Evolutionary conservation across 2,113 vertebrate genomes (phyloP), one percentile per base, ranked within the genome.

Genomic region (Sinocyclocheilus anophthalmus): DNA sequence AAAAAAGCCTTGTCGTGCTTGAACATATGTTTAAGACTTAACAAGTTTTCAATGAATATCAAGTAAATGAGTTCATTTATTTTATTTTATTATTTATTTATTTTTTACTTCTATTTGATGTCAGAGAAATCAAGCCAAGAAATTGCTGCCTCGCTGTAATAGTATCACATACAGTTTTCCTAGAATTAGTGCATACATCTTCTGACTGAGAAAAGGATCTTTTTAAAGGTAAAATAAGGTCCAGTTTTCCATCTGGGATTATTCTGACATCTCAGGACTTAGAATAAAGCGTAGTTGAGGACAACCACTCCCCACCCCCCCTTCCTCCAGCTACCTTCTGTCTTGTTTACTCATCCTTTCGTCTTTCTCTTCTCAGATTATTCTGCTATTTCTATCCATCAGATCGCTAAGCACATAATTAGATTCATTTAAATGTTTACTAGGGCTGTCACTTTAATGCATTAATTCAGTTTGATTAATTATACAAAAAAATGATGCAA

Each of bases 311-410:
- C 39, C 6, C 6, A 6, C 39, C 39, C 65, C 3, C 7, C n/a
- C 20, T n/a, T 50, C 33, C 30, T 81, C 83, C 39, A 77, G 16
- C 37, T 72, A 39, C 18, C 22, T 73, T 73, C 76, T 18, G 14
- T 55, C 26, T 39, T 55, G 20, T 59, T 37, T 61, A 59, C 59
- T 86, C 42, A n/a, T 75, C 67, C 48, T 42, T 81, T 53, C 33
- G 69, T 90, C 89, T 70, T 72, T 78, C 76, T 92, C 86, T 65
- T 84, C 86, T 59, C 80, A 88, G 69, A 91, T 90, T 92, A 89
- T 92, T 91, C 85, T 80, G 26, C 78, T 76, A 89, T 90, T 76
- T 85, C 87, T 87, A 89, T 65, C 79, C 12, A 33, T 84, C 59
- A 92, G 88, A 92, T 2, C 26, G 88, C 76, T 91, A 79, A 88